A percentile compares a stretch with the other conserved stretches of the same genome.
phyloP scores from a whole-genome alignment of 2,888 invertebrate genomes.

The Drosophila subsilvestris region DNA sequence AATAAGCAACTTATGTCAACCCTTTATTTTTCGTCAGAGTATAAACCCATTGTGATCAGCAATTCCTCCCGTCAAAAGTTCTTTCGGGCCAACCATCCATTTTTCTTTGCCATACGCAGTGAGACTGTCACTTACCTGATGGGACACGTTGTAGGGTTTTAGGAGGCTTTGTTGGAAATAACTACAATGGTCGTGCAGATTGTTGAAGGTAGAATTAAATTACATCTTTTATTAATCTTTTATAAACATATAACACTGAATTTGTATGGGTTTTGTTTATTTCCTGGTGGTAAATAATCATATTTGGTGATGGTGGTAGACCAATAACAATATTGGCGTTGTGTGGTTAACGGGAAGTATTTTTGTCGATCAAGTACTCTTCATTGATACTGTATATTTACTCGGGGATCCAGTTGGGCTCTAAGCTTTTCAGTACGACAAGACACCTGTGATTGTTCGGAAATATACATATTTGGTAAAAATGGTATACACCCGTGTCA shows the following conservation, averaged over 20 bases:
- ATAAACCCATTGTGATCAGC: slow-evolving; percentile 81
- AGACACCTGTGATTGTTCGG: too few relatives aligned
- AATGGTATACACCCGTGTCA: too few relatives aligned
- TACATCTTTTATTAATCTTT: neutral
- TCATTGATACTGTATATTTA: neutral
- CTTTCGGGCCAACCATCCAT: slow-evolving; percentile 82
- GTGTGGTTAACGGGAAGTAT: neutral
- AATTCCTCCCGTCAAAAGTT: slow-evolving; percentile 80
- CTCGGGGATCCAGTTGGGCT: neutral
- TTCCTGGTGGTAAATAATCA: neutral
- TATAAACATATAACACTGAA: neutral
- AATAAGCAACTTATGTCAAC: neutral
- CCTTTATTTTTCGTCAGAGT: slow-evolving; percentile 51
- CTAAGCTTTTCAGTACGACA: too few relatives aligned
- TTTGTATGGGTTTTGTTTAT: neutral
- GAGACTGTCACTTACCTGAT: slow-evolving; percentile 74
- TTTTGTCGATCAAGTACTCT: neutral
- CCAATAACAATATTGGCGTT: neutral
- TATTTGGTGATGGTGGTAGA: neutral
- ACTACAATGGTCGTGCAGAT: neutral
- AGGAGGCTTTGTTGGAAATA: slow-evolving; percentile 7
- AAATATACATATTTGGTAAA: too few relatives aligned
- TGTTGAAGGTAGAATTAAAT: neutral
- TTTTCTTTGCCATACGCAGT: slow-evolving; percentile 80
- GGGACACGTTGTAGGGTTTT: slow-evolving; percentile 78